Conservation (phyloP, 2,888 invertebrate genomes). For the Apamea crenata region DNA sequence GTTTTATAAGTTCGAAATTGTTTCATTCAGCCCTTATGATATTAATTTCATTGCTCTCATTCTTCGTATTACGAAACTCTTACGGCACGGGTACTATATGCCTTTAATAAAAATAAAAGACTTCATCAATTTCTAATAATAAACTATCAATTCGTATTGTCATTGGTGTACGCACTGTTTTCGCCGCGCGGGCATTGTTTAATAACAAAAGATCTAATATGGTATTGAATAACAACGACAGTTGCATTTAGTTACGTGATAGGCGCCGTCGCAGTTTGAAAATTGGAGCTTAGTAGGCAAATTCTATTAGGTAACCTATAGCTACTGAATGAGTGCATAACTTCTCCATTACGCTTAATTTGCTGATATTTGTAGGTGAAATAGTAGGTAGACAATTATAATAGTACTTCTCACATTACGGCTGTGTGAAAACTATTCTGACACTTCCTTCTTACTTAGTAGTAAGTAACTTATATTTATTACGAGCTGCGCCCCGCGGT, state of each 20-base stretch:
- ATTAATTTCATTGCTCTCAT: neutral
- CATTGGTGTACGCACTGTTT: conserved; percentile 37
- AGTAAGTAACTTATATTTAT: neutral
- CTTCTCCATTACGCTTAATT: conserved; percentile 30
- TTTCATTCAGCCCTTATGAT: neutral
- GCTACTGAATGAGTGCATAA: neutral
- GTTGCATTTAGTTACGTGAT: conserved; percentile 47
- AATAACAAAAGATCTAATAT: conserved; percentile 51
- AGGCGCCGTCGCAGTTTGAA: conserved; percentile 26
- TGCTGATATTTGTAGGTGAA: conserved; percentile 4
- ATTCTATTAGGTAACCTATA: neutral
- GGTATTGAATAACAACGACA: conserved; percentile 47
- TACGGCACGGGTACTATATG: conserved; percentile 4
- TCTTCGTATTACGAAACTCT: conserved; percentile 32
- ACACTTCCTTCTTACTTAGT: neutral
- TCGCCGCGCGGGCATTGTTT: conserved; percentile 37
- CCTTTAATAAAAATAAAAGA: conserved; percentile 47
- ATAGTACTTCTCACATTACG: neutral
- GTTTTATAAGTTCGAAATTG: neutral
- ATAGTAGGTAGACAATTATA: neutral
- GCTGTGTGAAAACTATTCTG: conserved; percentile 4
- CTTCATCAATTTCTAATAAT: conserved; percentile 36
- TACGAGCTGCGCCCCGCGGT: too few relatives aligned
- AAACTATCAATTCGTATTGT: conserved; percentile 12
- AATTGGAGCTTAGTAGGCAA: conserved; percentile 31